Conservation (phyloP, 2,888 invertebrate genomes). For the Thymelicus acteon region DNA sequence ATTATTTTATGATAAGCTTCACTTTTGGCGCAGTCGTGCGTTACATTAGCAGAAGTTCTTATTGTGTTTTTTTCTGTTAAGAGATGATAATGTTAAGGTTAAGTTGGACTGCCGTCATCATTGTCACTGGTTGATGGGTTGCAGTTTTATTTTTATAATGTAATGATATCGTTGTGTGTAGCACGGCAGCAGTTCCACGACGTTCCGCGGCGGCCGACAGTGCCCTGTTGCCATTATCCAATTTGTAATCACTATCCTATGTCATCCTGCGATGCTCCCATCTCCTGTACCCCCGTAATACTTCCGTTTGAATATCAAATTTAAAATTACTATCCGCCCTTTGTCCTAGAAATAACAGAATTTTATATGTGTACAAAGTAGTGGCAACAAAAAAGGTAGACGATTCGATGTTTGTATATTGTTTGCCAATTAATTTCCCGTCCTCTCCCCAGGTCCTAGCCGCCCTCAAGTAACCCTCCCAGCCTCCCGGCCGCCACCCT, state of each 20-base stretch:
- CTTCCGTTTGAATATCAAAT: background rate
- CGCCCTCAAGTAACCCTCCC: constrained; percentile 33
- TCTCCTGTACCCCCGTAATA: background rate
- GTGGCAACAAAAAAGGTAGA: too few species aligned
- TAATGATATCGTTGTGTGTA: background rate
- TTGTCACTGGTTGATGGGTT: too few species aligned
- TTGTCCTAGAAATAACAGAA: too few species aligned
- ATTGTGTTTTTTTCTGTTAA: too few species aligned
- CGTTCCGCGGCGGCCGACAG: background rate
- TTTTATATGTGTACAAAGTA: too few species aligned
- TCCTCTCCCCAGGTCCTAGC: constrained; percentile 50
- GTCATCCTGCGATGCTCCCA: background rate
- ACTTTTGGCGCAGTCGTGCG: too few species aligned
- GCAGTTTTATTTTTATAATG: too few species aligned
- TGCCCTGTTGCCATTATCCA: background rate
- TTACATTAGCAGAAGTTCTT: too few species aligned
- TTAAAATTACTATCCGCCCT: too few species aligned
- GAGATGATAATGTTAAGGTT: too few species aligned
- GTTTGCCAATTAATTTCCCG: constrained; percentile 15
- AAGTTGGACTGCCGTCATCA: too few species aligned
- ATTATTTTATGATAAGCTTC: too few species aligned
- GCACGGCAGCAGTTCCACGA: background rate
- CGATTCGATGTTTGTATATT: background rate
- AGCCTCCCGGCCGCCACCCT: background rate
- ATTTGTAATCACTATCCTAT: background rate